A percentile compares a stretch with the other conserved stretches of the same genome.
These are phyloP conservation scores for Philypnodon macrostomus DNA, from an alignment of 2,797 vertebrate species.

Conservation along the genomic window DNA sequence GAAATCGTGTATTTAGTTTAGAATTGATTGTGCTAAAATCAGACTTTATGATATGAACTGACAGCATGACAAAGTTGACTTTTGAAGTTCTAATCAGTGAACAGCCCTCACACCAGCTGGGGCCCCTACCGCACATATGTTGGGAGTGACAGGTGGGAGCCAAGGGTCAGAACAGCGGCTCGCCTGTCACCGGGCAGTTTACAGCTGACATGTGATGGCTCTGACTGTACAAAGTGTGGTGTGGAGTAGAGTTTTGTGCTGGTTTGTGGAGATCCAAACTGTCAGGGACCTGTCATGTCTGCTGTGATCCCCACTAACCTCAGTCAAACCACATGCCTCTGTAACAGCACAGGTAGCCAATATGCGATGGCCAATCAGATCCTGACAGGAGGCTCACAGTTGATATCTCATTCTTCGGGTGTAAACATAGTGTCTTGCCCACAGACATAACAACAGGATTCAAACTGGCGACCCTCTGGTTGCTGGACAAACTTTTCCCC, in stretches of 20 bases:
- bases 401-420: too few relatives aligned
- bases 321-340: constrained; percentile 50
- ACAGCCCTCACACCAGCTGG: constrained; percentile 4
- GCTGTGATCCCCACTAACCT: constrained; percentile 61
- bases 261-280: constrained; percentile 28
- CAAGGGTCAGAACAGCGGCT: constrained; percentile 38
- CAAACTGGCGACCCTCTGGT: too few relatives aligned
- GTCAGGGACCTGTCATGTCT: constrained; percentile 50
- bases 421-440: too few relatives aligned
- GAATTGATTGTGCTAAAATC: too few relatives aligned
- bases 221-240: constrained; percentile 4
- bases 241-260: constrained; percentile 4
- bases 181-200: constrained; percentile 51
- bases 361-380: constrained; percentile 17
- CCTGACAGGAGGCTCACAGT: not conserved
- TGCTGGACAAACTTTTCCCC: too few relatives aligned
- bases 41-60: not conserved
- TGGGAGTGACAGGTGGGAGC: constrained; percentile 29
- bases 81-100: constrained; percentile 4
- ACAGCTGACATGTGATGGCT: constrained; percentile 55
- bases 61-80: not conserved
- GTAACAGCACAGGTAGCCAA: constrained; percentile 39
- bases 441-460: too few relatives aligned
- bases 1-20: not conserved
- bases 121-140: constrained; percentile 14